Base-by-base conservation (phyloP, 2,888 invertebrate species). In the Ommatoiulus sabulosus region DNA sequence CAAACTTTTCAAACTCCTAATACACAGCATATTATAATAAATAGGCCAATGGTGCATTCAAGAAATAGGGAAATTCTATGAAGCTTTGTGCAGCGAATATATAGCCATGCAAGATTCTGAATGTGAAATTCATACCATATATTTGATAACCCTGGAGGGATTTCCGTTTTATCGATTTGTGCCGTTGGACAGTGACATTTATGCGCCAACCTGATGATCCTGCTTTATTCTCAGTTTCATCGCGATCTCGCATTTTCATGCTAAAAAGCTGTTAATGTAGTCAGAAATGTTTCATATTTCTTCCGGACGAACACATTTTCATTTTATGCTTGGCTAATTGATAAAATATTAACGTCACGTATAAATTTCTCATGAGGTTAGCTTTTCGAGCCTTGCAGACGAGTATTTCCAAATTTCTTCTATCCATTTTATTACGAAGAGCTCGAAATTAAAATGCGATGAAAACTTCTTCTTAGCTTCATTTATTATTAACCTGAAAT, bases 111-210 rank as follows among this genome's bases (percentile, higher is more conserved):
- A 10, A 72, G 72, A 3, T 63, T 20, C 20, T 63, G n/a, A 63
- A 63, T n/a, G 24, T 72, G 72, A 72, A 80, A 35, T 80, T 35
- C 80, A 24, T 80, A 24, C 52, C 72, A 72, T 24, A 10, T 20
- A 63, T 63, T 63, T 63, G 63, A 80, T 80, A 35, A 80, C 12
- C 80, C 35, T 80, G 80, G 80, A 24, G 35, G 35, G 35, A 15
- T 24, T 52, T 72, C 12, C 3, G 80, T 80, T 80, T 80, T 35
- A 80, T 80, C 80, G 80, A 80, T 80, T 80, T 80, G n/a, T 80
- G 35, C 80, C 80, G 10, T 80, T 80, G 80, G 80, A 35, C 80
- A 80, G 15, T 80, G 80, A 15, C 80, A 43, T 80, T 80, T 80
- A 12, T 2, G 15, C 8, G 72, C 24, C 35, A 80, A 80, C 24